Base-by-base conservation (phyloP, 2,888 invertebrate species). In the Hoplodrina ambigua region DNA sequence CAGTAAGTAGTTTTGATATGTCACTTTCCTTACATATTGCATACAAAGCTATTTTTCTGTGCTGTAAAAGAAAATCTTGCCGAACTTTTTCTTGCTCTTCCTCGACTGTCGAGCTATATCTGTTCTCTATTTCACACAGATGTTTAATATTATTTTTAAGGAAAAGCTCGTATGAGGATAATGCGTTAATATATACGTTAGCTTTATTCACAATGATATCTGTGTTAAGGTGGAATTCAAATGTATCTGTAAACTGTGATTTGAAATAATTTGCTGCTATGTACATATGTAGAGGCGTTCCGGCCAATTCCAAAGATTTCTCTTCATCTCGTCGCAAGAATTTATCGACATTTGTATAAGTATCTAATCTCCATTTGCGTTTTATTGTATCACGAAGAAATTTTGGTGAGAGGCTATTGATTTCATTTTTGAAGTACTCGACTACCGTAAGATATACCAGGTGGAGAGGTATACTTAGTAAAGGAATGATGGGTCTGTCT, bases 281-380 rank as follows among this genome's bases (percentile, higher is more conserved):
- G 57, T 89, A 89, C 70, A 90, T 82, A 69, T 88, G 87, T 20
- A 90, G 80, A 15, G 89, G 89, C 44, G 87, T 89, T n/a, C 86
- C 87, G 1, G 87, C 79, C 33, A 89, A 77, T 44, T 86, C 84
- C 13, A 81, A 71, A 1, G 82, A 70, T 57, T 85, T 70, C 19
- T 83, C 79, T 68, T 85, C 82, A 17, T 80, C 78, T 56, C 73
- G 73, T 46, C 85, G 83, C 33, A 88, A 71, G 15, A 80, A 81
- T 8, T 73, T 71, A 57, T 87, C 88, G 5, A 88, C n/a, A 0
- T 63, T 49, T 33, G 85, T 81, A 19, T 80, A 87, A 41, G 73
- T 62, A 66, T 87, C 69, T 20, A 87, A 69, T 7, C 68, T 65
- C 55, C 82, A 85, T 57, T 86, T 81, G 30, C 85, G 62, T 67